A percentile compares a stretch with the other conserved stretches of the same genome.
These are phyloP conservation scores for Caerostris extrusa DNA, from an alignment of 1,140 invertebrate species.

Conservation along the genomic window DNA sequence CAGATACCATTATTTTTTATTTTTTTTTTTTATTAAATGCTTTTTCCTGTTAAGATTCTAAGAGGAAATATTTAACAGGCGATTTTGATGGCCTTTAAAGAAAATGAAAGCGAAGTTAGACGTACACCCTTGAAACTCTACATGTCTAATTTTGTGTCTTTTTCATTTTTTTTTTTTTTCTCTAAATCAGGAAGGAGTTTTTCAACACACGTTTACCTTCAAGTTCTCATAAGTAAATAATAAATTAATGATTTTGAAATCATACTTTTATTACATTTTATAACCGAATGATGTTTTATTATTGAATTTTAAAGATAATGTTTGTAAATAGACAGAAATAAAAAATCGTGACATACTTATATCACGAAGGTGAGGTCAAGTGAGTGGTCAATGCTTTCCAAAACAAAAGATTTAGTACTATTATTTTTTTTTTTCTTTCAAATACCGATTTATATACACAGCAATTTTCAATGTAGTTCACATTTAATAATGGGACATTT, in stretches of 20 bases:
- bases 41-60: not conserved
- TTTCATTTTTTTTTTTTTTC: not conserved
- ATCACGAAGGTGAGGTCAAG: not conserved
- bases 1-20: not conserved
- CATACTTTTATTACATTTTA: not conserved
- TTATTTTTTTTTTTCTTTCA: not conserved
- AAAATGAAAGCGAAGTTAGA: slow-evolving; percentile 30
- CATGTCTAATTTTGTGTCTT: not conserved
- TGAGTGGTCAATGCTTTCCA: not conserved
- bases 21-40: not conserved
- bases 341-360: not conserved
- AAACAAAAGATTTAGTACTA: not conserved
- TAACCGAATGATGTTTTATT: not conserved
- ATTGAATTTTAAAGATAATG: not conserved
- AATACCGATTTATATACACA: too few species aligned
- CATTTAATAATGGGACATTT: too few species aligned
- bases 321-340: not conserved
- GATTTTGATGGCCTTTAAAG: not conserved
- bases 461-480: too few species aligned
- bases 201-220: not conserved
- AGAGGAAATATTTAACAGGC: not conserved
- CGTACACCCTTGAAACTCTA: not conserved
- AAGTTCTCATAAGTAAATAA: not conserved
- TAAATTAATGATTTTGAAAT: not conserved
- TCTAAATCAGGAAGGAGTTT: slow-evolving; percentile 1